Conservation (phyloP, 64 coral and sea anemone genomes). For the Actinia equina region DNA sequence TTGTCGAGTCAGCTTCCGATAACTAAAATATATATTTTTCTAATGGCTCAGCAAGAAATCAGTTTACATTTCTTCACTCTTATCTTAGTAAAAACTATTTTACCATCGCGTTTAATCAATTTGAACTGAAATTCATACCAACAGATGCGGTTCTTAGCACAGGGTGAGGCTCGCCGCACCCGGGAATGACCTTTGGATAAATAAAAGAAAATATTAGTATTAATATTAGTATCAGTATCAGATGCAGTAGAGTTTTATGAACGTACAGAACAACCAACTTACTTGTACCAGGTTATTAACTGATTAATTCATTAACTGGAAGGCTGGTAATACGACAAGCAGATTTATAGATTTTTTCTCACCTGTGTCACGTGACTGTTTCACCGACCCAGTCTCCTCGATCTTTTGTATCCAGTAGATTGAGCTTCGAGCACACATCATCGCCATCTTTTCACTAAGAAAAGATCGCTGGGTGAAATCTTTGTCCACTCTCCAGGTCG, state of each 20-base stretch:
- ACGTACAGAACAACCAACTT: too few relatives aligned
- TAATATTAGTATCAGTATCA: neutral
- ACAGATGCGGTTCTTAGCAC: neutral
- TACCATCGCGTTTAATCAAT: neutral
- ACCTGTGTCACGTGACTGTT: conserved; percentile 11
- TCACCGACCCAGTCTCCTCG: neutral
- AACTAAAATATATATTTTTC: too few relatives aligned
- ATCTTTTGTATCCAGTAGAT: conserved; percentile 8
- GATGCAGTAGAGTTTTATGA: too few relatives aligned
- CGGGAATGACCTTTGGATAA: neutral
- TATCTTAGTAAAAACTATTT: neutral
- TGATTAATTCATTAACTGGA: too few relatives aligned
- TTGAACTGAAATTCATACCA: neutral
- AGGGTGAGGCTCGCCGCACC: neutral
- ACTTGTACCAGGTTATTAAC: too few relatives aligned
- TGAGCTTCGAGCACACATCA: neutral
- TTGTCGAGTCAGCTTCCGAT: neutral
- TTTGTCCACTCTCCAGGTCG: neutral
- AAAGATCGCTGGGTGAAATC: neutral
- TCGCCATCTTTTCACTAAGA: neutral
- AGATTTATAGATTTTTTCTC: neutral
- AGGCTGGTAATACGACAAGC: too few relatives aligned
- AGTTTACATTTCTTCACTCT: neutral
- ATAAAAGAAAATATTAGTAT: neutral
- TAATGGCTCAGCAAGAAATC: neutral